A percentile compares a stretch with the other conserved stretches of the same genome.
These are phyloP conservation scores for Lagodon rhomboides DNA, from an alignment of 2,797 vertebrate genomes.

Conservation along the genomic window DNA sequence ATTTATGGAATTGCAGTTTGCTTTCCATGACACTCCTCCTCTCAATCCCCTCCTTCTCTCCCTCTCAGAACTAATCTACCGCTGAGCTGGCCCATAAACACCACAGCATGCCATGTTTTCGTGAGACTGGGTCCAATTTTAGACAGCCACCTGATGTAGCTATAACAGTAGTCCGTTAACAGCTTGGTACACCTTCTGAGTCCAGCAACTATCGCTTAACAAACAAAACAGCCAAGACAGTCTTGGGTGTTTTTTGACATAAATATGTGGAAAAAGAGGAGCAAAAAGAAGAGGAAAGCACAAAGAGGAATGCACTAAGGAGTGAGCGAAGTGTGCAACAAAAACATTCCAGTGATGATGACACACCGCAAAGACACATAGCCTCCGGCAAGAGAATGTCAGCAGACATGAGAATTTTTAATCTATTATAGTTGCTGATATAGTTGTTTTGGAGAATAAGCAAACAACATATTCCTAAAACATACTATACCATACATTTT, in stretches of 20 bases:
- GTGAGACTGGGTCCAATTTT: slow-evolving; percentile 40
- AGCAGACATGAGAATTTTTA: neutral
- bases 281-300: neutral
- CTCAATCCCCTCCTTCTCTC: slow-evolving; percentile 7
- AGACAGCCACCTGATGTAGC: slow-evolving; percentile 41
- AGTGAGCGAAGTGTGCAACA: neutral
- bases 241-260: neutral
- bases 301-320: neutral
- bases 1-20: slow-evolving; percentile 44
- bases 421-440: neutral
- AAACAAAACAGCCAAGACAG: slow-evolving; percentile 3
- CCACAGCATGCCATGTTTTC: slow-evolving; percentile 38
- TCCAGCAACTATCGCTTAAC: slow-evolving; percentile 5
- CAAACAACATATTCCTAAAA: neutral
- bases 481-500: neutral
- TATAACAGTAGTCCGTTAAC: slow-evolving; percentile 16
- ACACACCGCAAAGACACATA: slow-evolving; percentile 27
- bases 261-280: neutral
- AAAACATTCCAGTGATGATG: slow-evolving; percentile 32
- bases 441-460: neutral
- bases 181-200: slow-evolving; percentile 2
- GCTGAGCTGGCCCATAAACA: slow-evolving; percentile 44
- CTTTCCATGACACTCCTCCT: slow-evolving; percentile 24
- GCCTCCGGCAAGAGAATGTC: slow-evolving; percentile 17
- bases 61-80: slow-evolving; percentile 30